Conservation (phyloP, 2,888 invertebrate genomes). For the Machimus atricapillus region DNA sequence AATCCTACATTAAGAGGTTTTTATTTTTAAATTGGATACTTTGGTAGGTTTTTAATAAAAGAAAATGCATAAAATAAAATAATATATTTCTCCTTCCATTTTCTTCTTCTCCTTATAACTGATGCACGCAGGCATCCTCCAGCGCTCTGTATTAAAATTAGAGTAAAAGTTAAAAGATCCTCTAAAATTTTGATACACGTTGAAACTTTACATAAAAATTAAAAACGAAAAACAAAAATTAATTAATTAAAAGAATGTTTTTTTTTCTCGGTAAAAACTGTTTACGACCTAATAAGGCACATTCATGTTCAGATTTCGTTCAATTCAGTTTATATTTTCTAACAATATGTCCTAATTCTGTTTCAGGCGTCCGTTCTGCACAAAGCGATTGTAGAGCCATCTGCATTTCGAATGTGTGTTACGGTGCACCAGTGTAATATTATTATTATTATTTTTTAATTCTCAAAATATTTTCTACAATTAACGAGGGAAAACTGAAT, state of each 20-base stretch:
- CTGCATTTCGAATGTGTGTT: background rate
- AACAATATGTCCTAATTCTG: background rate
- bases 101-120: background rate
- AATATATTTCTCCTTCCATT: background rate
- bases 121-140: background rate
- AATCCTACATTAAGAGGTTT: too few species aligned
- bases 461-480: background rate
- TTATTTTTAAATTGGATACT: background rate
- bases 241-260: background rate
- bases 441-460: background rate
- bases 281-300: constrained; percentile 36
- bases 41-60: background rate
- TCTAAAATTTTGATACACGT: background rate
- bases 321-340: background rate
- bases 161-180: constrained; percentile 10
- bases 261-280: constrained; percentile 5
- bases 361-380: background rate
- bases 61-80: constrained; percentile 3
- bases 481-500: background rate
- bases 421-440: background rate
- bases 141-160: background rate
- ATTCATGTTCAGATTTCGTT: background rate
- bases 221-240: background rate
- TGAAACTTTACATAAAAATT: constrained; percentile 5
- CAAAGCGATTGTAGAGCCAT: background rate